phyloP scores from a whole-genome alignment of 1,140 invertebrate genomes.

The Phymorhynchus buccinoides region DNA sequence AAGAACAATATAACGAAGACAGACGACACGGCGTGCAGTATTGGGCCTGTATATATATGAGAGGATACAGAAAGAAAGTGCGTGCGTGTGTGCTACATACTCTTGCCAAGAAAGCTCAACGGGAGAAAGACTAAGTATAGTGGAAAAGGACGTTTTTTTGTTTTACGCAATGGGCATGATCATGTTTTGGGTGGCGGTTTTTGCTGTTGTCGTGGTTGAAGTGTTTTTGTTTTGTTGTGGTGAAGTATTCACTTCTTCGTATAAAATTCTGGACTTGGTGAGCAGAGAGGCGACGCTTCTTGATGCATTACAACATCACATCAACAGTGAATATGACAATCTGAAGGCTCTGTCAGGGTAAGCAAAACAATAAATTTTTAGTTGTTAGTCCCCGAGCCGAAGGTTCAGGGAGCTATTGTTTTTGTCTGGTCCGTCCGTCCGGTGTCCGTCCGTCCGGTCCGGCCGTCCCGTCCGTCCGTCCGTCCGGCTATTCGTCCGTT shows the following conservation, averaged over 20 bases:
- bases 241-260: slow-evolving; percentile 26
- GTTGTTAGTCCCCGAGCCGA: no score
- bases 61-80: no score
- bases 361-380: no score
- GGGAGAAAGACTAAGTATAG: not conserved
- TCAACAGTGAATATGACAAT: slow-evolving; percentile 13
- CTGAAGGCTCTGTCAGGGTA: slow-evolving; percentile 26
- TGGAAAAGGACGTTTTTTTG: not conserved
- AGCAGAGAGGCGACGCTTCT: not conserved
- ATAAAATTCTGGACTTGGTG: slow-evolving; percentile 27
- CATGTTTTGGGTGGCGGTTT: not conserved
- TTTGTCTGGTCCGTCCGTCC: no score
- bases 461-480: no score
- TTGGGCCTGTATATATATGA: not conserved
- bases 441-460: no score
- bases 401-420: no score
- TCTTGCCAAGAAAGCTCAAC: no score
- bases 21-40: not conserved
- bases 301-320: not conserved
- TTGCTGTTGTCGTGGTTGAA: not conserved
- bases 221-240: not conserved
- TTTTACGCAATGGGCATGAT: not conserved
- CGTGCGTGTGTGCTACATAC: not conserved
- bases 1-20: not conserved
- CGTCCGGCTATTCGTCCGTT: no score